Conservation (phyloP, 2,888 invertebrate species). For the Trileptium ribeirensis region DNA sequence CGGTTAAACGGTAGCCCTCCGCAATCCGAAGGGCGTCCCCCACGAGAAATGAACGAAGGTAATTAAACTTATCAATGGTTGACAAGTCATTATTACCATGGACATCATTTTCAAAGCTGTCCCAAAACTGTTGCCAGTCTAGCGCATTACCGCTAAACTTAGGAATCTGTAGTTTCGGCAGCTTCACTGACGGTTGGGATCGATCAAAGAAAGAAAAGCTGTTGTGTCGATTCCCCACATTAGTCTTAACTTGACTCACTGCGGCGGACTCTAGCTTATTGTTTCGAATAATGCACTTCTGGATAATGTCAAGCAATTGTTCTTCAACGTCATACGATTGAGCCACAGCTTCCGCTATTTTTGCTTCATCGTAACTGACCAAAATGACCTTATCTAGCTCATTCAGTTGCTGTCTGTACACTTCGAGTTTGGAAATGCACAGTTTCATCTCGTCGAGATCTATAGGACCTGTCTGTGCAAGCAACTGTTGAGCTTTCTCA, state of each 20-base stretch:
- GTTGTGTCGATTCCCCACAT: background rate
- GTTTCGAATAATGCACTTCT: background rate
- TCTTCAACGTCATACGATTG: background rate
- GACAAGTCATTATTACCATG: background rate
- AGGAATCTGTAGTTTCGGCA: background rate
- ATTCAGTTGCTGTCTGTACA: background rate
- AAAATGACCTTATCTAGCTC: background rate
- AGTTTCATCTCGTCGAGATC: background rate
- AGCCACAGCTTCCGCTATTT: background rate
- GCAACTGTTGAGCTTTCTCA: background rate
- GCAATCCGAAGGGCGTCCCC: slow-evolving; percentile 1
- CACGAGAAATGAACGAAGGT: background rate
- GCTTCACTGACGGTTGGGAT: background rate
- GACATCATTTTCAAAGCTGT: background rate
- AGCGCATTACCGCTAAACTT: background rate
- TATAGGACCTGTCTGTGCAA: background rate
- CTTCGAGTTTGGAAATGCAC: background rate
- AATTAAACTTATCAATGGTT: background rate
- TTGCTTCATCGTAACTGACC: background rate
- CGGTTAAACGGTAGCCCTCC: background rate
- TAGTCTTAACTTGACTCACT: background rate
- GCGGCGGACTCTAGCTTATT: background rate
- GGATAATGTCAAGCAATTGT: background rate
- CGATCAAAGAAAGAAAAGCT: background rate
- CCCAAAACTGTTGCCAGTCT: background rate